Evolutionary conservation across 2,888 invertebrate species (phyloP), one percentile per base, ranked within the genome.

Genomic region (Dicyrtoma fusca): DNA sequence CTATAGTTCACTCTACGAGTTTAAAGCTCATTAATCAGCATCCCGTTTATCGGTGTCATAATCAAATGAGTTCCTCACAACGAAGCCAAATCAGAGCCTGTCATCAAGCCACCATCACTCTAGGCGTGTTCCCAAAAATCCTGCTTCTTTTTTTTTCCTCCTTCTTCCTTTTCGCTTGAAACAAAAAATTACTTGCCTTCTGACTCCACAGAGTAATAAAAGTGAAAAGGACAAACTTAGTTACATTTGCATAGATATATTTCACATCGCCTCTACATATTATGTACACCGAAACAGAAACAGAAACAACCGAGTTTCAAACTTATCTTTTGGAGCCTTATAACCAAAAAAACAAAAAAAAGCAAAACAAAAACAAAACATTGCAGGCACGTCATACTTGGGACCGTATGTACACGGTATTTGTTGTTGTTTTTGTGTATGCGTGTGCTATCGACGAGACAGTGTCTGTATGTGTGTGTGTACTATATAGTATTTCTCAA

Each of bases 11-110:
- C 34, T 34, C 3, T 8, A 5, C 34, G 34, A 53, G 26, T 66
- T 66, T 66, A 66, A 53, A 66, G 53, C 53, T 66, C 66, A 66
- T 66, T 66, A 66, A 66, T 66, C 66, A 66, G 66, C 66, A 66
- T 66, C 66, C 55, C 25, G 66, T 66, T 66, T 66, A 66, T 66
- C 66, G 66, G 66, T 66, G 66, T 66, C 66, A 66, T 66, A 66
- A 66, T 66, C 66, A 66, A 66, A 66, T 66, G 66, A 66, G 66
- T 53, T 53, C 53, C 51, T 66, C 66, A 66, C 53, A 53, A 66
- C 66, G 19, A 51, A 66, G 66, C 66, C 66, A 66, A 66, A 66
- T 66, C 53, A 66, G 66, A 53, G 42, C 66, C 66, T 66, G 66
- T 66, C 66, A 66, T 66, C 66, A 66, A 66, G 53, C 66, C 66